Percentiles rank a stretch among this genome's conserved stretches.
phyloP scores from a whole-genome alignment of 2,113 vertebrate genomes.

The Steatornis caripensis region DNA sequence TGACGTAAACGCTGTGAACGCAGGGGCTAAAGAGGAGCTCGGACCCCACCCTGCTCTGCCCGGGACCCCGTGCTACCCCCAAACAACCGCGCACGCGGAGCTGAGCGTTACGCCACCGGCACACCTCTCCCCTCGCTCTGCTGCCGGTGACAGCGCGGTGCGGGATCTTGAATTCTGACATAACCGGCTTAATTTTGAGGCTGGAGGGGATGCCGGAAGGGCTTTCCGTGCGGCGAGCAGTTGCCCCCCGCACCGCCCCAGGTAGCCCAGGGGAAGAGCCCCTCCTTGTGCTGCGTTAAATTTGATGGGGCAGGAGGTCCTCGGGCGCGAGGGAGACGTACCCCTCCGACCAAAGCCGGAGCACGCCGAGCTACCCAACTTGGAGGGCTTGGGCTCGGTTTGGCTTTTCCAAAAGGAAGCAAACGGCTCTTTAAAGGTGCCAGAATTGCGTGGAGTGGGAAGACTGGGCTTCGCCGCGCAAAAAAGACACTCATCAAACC shows the following conservation, averaged over 20 bases:
- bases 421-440: not conserved
- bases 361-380: not conserved
- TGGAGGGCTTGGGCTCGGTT: not conserved
- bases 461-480: not conserved
- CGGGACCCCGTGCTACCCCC: rapidly evolving
- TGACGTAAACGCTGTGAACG: not conserved
- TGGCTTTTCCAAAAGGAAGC: not conserved
- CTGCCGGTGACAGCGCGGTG: not conserved
- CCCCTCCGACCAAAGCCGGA: not conserved
- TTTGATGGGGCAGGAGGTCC: no score
- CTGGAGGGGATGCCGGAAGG: not conserved
- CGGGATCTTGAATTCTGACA: not conserved
- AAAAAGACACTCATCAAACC: not conserved
- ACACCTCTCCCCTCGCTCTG: not conserved
- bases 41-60: not conserved
- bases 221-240: rapidly evolving
- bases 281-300: not conserved
- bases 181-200: not conserved
- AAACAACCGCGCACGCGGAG: rapidly evolving
- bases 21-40: not conserved
- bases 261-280: not conserved
- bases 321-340: not conserved
- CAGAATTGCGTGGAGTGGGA: not conserved
- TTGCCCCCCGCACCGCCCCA: rapidly evolving
- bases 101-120: rapidly evolving